phyloP scores from a whole-genome alignment of 2,888 invertebrate genomes.

The Thelaira solivaga region DNA sequence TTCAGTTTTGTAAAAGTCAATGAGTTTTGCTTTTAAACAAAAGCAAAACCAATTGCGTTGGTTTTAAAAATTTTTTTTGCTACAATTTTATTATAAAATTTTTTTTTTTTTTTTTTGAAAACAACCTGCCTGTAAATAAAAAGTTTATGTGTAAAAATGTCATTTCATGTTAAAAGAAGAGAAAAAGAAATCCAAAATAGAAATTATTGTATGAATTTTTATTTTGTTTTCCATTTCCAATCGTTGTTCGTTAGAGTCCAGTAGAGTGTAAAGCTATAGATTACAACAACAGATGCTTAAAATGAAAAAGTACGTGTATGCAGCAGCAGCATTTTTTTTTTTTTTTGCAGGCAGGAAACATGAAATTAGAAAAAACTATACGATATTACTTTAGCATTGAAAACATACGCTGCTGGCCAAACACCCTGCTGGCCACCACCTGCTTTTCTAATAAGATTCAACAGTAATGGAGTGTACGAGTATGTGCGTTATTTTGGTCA shows the following conservation, averaged over 20 bases:
- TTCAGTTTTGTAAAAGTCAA: conserved; percentile 25
- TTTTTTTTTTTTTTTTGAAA: too few species aligned
- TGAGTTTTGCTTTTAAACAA: conserved; percentile 39
- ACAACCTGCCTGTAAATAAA: conserved; percentile 9
- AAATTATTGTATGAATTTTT: conserved; percentile 38
- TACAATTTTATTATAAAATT: not conserved
- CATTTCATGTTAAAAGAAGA: conserved; percentile 12
- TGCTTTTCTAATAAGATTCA: not conserved
- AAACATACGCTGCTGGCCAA: conserved; percentile 43
- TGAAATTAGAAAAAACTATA: conserved; percentile 48
- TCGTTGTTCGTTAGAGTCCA: conserved; percentile 47
- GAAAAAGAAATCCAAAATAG: conserved; percentile 2
- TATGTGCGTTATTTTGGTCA: conserved; percentile 34
- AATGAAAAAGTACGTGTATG: conserved; percentile 1
- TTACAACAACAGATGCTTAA: conserved; percentile 61
- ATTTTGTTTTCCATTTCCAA: conserved; percentile 1
- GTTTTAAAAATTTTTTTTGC: not conserved
- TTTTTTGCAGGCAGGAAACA: conserved; percentile 38
- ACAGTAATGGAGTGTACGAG: not conserved
- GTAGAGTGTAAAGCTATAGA: conserved; percentile 62
- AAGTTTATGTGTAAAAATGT: conserved; percentile 41
- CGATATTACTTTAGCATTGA: conserved; percentile 36
- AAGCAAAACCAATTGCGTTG: conserved; percentile 45
- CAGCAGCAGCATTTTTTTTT: too few species aligned
- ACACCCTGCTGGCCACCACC: conserved; percentile 4